These are phyloP conservation scores for Cololabis saira DNA, from an alignment of 2,113 vertebrate species.

Conservation along the genomic window DNA sequence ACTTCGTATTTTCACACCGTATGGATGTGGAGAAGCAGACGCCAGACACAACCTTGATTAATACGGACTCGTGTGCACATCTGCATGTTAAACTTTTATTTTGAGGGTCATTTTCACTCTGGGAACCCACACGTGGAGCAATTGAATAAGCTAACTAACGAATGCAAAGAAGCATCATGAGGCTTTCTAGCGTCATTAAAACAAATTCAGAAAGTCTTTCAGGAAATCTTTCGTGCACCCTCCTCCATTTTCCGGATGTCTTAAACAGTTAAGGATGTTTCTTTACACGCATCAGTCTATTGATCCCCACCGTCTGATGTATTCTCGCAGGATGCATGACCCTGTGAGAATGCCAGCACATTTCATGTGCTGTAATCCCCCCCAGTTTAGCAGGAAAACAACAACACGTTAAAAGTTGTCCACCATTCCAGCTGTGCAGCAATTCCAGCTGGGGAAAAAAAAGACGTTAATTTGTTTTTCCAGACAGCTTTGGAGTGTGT, in stretches of 20 bases:
- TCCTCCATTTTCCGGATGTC: slow-evolving; percentile 21
- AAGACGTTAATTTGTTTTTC: slow-evolving; percentile 34
- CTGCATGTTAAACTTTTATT: slow-evolving; percentile 12
- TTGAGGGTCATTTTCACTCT: background rate
- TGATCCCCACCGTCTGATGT: slow-evolving; percentile 39
- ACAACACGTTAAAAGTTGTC: slow-evolving; percentile 25
- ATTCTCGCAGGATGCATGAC: slow-evolving; percentile 16
- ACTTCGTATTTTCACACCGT: too few species aligned
- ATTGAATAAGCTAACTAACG: background rate
- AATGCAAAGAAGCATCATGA: too few species aligned
- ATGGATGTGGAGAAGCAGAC: too few species aligned
- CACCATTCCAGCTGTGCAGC: slow-evolving; percentile 6
- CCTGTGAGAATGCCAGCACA: background rate
- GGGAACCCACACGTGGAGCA: background rate
- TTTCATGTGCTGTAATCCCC: background rate
- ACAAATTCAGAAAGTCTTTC: too few species aligned
- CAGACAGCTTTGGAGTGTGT: slow-evolving; percentile 27
- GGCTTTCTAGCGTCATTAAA: too few species aligned
- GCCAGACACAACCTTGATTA: too few species aligned
- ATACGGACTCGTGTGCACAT: background rate
- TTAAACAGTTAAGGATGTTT: slow-evolving; percentile 46
- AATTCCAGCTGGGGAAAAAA: slow-evolving; percentile 14
- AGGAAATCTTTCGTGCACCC: slow-evolving; percentile 1
- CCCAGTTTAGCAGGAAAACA: slow-evolving; percentile 19
- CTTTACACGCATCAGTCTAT: slow-evolving; percentile 30